These are phyloP conservation scores for Caenorhabditis remanei DNA, from an alignment of 1,140 invertebrate genomes.

Conservation along the genomic window DNA sequence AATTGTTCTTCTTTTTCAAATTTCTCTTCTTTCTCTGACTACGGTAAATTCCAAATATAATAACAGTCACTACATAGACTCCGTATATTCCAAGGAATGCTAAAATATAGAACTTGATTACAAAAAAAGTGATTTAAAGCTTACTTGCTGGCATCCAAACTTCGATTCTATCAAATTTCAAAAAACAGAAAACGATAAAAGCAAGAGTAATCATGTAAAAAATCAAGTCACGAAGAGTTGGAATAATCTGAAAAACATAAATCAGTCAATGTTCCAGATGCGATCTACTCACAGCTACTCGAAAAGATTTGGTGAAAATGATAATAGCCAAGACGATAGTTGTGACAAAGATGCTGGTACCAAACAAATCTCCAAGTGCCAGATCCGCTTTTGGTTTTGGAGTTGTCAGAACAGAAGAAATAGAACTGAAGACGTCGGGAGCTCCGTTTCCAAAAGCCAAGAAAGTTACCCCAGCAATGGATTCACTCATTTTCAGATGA, in stretches of 20 bases:
- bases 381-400: constrained; percentile 80
- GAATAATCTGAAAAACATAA: constrained; percentile 65
- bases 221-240: constrained; percentile 82
- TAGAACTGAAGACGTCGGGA: constrained; percentile 84
- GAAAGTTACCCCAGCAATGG: constrained; percentile 86
- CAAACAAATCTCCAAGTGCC: constrained; percentile 81
- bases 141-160: constrained; percentile 80
- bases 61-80: constrained; percentile 81
- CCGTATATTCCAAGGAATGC: constrained; percentile 82
- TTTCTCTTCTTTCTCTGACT: constrained; percentile 32
- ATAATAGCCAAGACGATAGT: constrained; percentile 83
- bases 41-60: constrained; percentile 72
- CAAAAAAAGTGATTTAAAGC: background rate
- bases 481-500: constrained; percentile 83
- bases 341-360: constrained; percentile 84
- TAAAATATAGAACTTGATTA: constrained; percentile 66
- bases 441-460: constrained; percentile 87
- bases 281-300: constrained; percentile 70
- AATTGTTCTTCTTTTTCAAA: constrained; percentile 12
- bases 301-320: constrained; percentile 77
- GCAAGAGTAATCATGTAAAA: constrained; percentile 82
- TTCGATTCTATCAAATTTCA: constrained; percentile 79
- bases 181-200: constrained; percentile 80
- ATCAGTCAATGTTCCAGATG: background rate
- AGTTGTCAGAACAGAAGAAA: constrained; percentile 79